Conservation (phyloP, 30 jellyfish, hydroid and myxozoan species). For the Morbakka virulenta region DNA sequence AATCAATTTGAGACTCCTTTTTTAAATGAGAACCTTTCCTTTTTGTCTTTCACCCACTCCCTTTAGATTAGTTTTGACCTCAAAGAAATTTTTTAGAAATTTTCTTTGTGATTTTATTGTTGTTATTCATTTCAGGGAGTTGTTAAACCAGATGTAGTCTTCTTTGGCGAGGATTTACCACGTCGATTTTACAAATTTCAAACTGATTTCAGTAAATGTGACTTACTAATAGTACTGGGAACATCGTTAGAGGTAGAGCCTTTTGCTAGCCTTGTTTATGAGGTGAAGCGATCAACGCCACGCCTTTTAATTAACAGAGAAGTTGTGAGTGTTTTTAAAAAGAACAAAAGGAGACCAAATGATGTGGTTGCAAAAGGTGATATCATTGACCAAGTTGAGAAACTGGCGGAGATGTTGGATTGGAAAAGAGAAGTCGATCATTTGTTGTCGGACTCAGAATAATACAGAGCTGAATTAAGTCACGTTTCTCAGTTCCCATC, state of each 20-base stretch:
- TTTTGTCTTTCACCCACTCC: too few species aligned
- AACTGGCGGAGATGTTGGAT: constrained; percentile 12
- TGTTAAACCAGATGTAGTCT: constrained; percentile 73
- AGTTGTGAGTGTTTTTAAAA: constrained; percentile 60
- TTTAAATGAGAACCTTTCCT: too few species aligned
- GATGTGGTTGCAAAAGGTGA: constrained; percentile 59
- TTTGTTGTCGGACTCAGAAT: background rate
- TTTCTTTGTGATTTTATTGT: too few species aligned
- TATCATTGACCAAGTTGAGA: constrained; percentile 32
- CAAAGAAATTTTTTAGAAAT: too few species aligned
- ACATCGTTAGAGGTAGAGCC: constrained; percentile 87
- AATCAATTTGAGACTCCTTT: too few species aligned
- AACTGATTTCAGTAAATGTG: constrained; percentile 51
- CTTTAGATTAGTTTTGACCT: too few species aligned
- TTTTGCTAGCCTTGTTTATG: constrained; percentile 63
- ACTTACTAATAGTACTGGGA: constrained; percentile 70
- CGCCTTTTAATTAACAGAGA: constrained; percentile 60
- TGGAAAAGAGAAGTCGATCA: constrained; percentile 44
- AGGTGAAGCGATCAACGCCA: constrained; percentile 44
- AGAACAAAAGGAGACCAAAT: constrained; percentile 26
- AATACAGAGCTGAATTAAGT: too few species aligned
- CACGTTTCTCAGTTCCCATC: too few species aligned
- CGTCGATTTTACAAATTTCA: constrained; percentile 33
- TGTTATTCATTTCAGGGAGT: constrained; percentile 45
- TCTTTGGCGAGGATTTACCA: constrained; percentile 82